Conservation (phyloP, 2,797 vertebrate species). For the Tapirus indicus region DNA sequence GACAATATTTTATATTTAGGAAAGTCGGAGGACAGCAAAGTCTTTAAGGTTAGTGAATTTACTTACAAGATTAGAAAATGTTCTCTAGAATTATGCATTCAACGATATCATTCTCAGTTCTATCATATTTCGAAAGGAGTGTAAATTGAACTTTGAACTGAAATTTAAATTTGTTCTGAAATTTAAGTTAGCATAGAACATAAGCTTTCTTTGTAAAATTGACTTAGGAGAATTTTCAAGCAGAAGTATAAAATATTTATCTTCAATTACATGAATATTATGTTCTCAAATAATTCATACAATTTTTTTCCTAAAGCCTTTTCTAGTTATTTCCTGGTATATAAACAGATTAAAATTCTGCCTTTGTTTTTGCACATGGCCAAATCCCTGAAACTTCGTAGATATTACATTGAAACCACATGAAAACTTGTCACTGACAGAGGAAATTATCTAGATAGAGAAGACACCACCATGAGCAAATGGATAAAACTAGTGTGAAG, state of each 20-base stretch:
- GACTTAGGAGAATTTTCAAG: slow-evolving; percentile 14
- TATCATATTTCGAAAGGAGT: background rate
- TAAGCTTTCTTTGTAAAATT: background rate
- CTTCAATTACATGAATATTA: background rate
- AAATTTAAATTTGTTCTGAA: background rate
- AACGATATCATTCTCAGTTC: background rate
- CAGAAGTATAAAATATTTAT: background rate
- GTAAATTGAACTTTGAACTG: background rate
- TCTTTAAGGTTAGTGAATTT: background rate
- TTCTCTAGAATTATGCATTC: background rate
- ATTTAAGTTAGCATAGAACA: slow-evolving; percentile 11
- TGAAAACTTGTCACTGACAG: background rate
- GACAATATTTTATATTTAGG: slow-evolving; percentile 7
- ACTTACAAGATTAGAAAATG: background rate
- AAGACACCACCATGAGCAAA: background rate
- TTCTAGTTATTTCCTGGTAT: slow-evolving; percentile 12
- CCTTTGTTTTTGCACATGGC: background rate
- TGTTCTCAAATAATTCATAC: background rate
- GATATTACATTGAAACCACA: background rate
- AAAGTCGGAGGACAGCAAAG: background rate
- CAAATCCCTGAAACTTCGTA: background rate
- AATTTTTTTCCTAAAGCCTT: background rate
- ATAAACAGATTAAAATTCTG: background rate
- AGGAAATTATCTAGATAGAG: background rate
- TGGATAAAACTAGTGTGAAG: background rate